Percentiles rank a stretch among this genome's conserved stretches.
Conservation (phyloP, 2,797 vertebrate genomes). For the Lepilemur ruficaudatus region DNA sequence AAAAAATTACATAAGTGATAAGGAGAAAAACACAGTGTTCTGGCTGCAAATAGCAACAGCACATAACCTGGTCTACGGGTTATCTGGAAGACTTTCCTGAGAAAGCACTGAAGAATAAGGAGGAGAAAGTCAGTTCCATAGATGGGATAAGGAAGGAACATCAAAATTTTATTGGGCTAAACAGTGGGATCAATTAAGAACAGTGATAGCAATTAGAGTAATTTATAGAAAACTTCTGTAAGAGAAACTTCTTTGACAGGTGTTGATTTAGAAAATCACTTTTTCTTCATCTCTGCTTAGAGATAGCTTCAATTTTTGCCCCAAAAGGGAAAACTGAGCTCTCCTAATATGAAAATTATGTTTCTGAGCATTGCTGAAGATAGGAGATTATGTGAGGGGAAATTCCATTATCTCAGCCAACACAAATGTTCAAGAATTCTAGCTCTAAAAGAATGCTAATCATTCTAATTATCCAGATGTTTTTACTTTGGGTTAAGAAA, state of each 20-base stretch:
- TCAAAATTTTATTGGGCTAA: neutral
- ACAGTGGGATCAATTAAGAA: neutral
- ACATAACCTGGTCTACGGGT: neutral
- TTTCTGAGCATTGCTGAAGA: slow-evolving; percentile 52
- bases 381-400: slow-evolving; percentile 50
- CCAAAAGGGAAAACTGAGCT: slow-evolving; percentile 41
- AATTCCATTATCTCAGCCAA: slow-evolving; percentile 67
- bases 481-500: slow-evolving; percentile 34
- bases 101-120: neutral
- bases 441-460: slow-evolving; percentile 50
- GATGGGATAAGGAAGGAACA: neutral
- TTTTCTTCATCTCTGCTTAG: slow-evolving; percentile 12
- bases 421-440: slow-evolving; percentile 64
- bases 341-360: slow-evolving; percentile 56
- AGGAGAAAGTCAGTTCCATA: neutral
- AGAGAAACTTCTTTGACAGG: slow-evolving; percentile 46
- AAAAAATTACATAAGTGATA: neutral
- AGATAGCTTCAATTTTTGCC: slow-evolving; percentile 36
- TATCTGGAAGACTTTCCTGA: neutral
- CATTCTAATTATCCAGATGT: slow-evolving; percentile 72
- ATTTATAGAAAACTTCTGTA: slow-evolving; percentile 28
- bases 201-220: neutral
- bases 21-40: neutral
- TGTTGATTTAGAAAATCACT: slow-evolving; percentile 38
- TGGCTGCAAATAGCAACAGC: neutral